phyloP scores from a whole-genome alignment of 2,797 vertebrate species.

The Sphenopsis melanotis region DNA sequence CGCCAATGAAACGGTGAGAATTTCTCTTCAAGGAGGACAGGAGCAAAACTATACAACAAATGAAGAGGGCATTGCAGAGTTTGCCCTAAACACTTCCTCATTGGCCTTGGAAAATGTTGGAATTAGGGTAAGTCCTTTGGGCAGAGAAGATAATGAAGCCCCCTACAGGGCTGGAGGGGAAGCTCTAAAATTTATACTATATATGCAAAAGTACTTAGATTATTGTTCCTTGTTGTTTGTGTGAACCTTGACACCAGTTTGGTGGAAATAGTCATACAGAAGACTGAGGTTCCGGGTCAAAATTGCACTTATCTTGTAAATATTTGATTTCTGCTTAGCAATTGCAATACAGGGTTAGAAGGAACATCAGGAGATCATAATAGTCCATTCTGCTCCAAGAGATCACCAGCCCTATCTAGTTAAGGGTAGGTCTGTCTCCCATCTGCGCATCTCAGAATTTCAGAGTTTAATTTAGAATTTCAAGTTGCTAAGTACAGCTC shows the following conservation, averaged over 20 bases:
- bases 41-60: constrained; percentile 35
- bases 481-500: neutral
- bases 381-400: neutral
- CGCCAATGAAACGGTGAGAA: neutral
- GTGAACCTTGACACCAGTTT: neutral
- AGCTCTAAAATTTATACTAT: neutral
- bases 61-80: constrained; percentile 44
- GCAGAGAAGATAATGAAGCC: neutral
- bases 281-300: neutral
- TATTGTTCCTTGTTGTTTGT: neutral
- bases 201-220: neutral
- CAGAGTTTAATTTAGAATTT: neutral
- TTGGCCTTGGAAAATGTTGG: neutral
- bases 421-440: neutral
- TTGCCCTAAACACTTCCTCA: constrained; percentile 53
- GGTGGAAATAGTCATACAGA: neutral
- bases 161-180: neutral
- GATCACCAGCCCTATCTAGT: neutral
- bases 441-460: neutral
- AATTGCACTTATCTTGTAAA: neutral
- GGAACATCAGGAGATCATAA: neutral
- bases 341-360: neutral
- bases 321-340: neutral
- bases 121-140: constrained; percentile 57
- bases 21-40: neutral